phyloP scores from a whole-genome alignment of 1,140 invertebrate species.

The Semibalanus balanoides region DNA sequence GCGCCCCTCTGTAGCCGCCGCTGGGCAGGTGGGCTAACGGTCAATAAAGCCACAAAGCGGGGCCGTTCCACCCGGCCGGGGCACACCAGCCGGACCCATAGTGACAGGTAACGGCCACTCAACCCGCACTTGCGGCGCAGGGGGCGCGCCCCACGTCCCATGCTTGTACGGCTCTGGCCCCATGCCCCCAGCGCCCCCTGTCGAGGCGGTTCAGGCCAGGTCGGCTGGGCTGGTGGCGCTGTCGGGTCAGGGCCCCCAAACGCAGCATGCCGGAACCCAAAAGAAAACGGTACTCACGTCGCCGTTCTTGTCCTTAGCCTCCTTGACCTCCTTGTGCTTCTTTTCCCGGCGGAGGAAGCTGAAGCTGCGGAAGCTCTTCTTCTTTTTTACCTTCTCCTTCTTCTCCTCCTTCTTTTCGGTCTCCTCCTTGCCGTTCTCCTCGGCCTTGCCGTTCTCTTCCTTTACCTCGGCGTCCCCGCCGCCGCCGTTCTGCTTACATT shows the following conservation, averaged over 20 bases:
- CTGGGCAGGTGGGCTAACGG: background rate
- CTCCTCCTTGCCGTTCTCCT: background rate
- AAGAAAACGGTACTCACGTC: constrained; percentile 13
- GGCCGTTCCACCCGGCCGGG: background rate
- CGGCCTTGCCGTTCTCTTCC: background rate
- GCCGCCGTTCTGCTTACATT: background rate
- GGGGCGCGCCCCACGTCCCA: too few species aligned
- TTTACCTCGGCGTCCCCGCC: background rate
- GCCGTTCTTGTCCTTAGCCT: constrained; percentile 23
- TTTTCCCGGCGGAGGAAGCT: constrained; percentile 25
- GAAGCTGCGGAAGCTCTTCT: constrained; percentile 23
- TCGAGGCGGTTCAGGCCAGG: too few species aligned
- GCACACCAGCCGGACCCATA: background rate
- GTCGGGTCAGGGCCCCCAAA: background rate
- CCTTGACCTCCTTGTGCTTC: constrained; percentile 22
- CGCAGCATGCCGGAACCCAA: background rate
- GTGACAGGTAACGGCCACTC: background rate
- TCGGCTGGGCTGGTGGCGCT: too few species aligned
- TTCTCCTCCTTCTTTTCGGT: background rate
- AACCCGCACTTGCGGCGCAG: too few species aligned
- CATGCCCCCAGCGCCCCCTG: too few species aligned
- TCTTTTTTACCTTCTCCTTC: constrained; percentile 25
- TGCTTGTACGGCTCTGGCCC: too few species aligned
- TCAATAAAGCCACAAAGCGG: background rate
- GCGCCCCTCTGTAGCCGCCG: too few species aligned